phyloP scores from a whole-genome alignment of 2,797 vertebrate genomes.

The Hyperoplus immaculatus region DNA sequence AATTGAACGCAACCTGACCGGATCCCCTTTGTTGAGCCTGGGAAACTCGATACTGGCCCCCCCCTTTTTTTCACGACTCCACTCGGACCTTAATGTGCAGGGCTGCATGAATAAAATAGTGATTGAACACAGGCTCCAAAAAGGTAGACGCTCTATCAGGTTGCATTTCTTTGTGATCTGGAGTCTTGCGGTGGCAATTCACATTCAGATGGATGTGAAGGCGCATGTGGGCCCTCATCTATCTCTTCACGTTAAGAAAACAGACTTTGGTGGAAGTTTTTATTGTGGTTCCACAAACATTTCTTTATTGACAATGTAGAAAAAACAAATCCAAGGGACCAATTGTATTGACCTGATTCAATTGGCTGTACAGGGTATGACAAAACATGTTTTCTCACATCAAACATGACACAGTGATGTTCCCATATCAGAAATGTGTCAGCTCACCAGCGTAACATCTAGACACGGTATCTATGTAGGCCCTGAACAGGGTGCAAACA shows the following conservation, averaged over 20 bases:
- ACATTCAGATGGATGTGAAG: slow-evolving; percentile 19
- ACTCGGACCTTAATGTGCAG: slow-evolving; percentile 87
- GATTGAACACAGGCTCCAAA: slow-evolving; percentile 80
- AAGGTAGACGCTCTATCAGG: slow-evolving; percentile 71
- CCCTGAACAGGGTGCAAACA: slow-evolving; percentile 11
- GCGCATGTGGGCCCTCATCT: background rate
- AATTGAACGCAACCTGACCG: slow-evolving; percentile 81
- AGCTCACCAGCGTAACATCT: background rate
- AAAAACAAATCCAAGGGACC: background rate
- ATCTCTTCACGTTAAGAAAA: background rate
- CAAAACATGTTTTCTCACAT: too few relatives aligned
- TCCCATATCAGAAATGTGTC: slow-evolving; percentile 15
- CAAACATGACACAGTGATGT: slow-evolving; percentile 6
- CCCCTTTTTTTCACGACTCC: slow-evolving; percentile 79
- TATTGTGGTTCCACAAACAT: background rate
- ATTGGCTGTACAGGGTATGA: too few relatives aligned
- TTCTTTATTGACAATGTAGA: too few relatives aligned
- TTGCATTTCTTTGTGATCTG: slow-evolving; percentile 58
- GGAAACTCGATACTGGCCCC: slow-evolving; percentile 81
- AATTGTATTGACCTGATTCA: background rate
- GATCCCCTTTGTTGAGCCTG: slow-evolving; percentile 81
- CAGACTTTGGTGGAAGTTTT: background rate
- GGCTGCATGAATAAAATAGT: slow-evolving; percentile 93
- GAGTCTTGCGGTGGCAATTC: background rate
- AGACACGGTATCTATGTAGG: slow-evolving; percentile 19